Evolutionary conservation across 2,888 invertebrate species (phyloP).

Genomic region (Diaprepes abbreviatus): DNA sequence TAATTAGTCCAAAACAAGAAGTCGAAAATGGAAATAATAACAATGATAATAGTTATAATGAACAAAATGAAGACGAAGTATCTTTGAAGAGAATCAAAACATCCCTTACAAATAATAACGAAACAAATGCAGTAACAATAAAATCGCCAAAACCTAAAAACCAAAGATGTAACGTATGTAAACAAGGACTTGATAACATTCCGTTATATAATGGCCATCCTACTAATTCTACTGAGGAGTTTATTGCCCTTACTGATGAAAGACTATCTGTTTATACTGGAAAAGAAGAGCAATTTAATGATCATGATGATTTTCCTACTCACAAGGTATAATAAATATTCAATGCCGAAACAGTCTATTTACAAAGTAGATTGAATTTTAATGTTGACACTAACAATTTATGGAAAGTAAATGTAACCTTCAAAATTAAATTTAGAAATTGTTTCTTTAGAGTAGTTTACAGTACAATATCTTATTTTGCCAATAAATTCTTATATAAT

Average conservation of each 20-base stretch:
- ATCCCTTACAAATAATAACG: slow-evolving; percentile 11
- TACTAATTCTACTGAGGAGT: slow-evolving; percentile 82
- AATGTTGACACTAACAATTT: no score
- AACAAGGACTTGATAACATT: slow-evolving; percentile 60
- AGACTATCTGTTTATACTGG: slow-evolving; percentile 81
- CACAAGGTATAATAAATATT: no score
- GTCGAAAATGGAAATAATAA: slow-evolving; percentile 10
- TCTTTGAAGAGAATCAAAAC: slow-evolving; percentile 21
- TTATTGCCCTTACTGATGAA: slow-evolving; percentile 81
- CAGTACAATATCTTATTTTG: no score
- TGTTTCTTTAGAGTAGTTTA: no score
- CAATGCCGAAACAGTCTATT: no score
- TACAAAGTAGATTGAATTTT: no score
- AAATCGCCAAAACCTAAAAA: slow-evolving; percentile 28
- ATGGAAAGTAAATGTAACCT: no score
- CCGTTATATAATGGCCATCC: slow-evolving; percentile 81
- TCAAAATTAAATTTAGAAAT: no score
- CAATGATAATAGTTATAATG: neutral
- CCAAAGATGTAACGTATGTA: slow-evolving; percentile 60
- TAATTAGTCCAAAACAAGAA: slow-evolving; percentile 8
- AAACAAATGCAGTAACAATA: slow-evolving; percentile 17
- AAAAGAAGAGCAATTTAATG: slow-evolving; percentile 70
- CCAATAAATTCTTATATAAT: no score
- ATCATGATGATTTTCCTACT: slow-evolving; percentile 73
- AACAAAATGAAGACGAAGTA: neutral